Base-by-base conservation (phyloP, 1,140 invertebrate genomes). In the Potamilus streckersoni region DNA sequence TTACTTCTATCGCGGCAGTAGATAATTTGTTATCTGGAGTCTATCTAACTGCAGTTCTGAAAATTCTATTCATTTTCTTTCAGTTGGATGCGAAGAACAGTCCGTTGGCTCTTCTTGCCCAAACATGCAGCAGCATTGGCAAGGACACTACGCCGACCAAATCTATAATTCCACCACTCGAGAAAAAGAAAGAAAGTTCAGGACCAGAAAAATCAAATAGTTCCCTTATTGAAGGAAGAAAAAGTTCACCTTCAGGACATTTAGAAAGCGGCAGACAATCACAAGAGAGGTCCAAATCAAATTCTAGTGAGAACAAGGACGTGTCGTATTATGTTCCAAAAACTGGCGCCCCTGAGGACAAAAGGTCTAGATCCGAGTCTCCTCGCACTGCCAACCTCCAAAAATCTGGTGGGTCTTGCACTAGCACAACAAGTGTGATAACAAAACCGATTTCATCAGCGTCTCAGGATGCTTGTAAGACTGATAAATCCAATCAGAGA, bases 11-110 rank as follows among this genome's bases (percentile, higher is more conserved):
- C 0, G 11, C 6, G 11, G 38, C 11, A 49, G 11, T 0, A 49
- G 38, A 6, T 49, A 8, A 49, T 49, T 49, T 49, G 38, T 0
- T 11, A 11, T 49, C 38, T 49, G 38, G 38, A 49, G 11, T 4
- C 38, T 49, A 31, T 31, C 2, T 31, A 31, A 31, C 27, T 3
- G 27, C 27, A 31, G 27, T 31, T 31, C 27, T 31, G 27, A 49
- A 15, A 23, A 55, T 31, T 58, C 76, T 65, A 69, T 55, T 79
- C 88, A 87, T 82, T 89, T 92, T 91, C 90, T 94, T 95, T 84
- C 93, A 99, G 97, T 93, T 98, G 93, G 97, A 99, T 88, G 95
- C 96, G 72, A 99, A 99, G 91, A 98, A 98, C 90, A 98, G 96
- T 92, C 97, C 98, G 0, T 90, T 99, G 86, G 97, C 97, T n/a